Conservation (phyloP, 1,140 invertebrate genomes). For the Euwallacea similis region DNA sequence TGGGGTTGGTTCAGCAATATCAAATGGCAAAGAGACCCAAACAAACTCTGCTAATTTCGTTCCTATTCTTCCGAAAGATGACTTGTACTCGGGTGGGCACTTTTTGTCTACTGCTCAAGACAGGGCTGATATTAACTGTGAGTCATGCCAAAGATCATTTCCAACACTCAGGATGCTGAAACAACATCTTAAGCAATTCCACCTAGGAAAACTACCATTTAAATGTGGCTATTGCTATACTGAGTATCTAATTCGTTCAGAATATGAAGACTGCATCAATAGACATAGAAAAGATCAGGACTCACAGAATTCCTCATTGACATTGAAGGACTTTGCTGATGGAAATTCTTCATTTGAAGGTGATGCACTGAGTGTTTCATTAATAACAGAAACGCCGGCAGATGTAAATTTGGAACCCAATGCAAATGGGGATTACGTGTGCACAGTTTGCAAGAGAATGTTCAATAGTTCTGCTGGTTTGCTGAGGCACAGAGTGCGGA, state of each 20-base stretch:
- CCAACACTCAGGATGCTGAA: constrained; percentile 39
- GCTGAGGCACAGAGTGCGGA: constrained; percentile 46
- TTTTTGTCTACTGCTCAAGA: constrained; percentile 41
- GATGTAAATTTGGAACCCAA: constrained; percentile 31
- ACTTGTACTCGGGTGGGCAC: constrained; percentile 47
- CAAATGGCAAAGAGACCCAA: constrained; percentile 30
- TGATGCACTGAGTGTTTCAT: constrained; percentile 26
- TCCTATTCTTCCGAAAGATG: constrained; percentile 48
- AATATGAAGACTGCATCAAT: constrained; percentile 45
- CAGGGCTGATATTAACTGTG: constrained; percentile 41
- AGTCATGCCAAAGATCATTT: constrained; percentile 45
- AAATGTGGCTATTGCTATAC: constrained; percentile 45
- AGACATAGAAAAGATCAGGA: constrained; percentile 39
- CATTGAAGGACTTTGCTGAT: constrained; percentile 45
- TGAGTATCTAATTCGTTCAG: constrained; percentile 37
- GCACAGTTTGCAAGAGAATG: constrained; percentile 43
- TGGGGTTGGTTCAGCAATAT: constrained; percentile 11
- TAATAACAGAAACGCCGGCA: constrained; percentile 27
- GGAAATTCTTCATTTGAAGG: constrained; percentile 25
- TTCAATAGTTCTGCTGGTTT: constrained; percentile 45
- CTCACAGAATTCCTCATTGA: constrained; percentile 40
- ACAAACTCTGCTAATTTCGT: constrained; percentile 39
- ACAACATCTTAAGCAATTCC: constrained; percentile 46
- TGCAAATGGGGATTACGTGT: constrained; percentile 43
- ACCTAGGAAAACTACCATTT: constrained; percentile 48